Base-by-base conservation (phyloP, 1,140 invertebrate genomes). In the Drosophila arawakana region DNA sequence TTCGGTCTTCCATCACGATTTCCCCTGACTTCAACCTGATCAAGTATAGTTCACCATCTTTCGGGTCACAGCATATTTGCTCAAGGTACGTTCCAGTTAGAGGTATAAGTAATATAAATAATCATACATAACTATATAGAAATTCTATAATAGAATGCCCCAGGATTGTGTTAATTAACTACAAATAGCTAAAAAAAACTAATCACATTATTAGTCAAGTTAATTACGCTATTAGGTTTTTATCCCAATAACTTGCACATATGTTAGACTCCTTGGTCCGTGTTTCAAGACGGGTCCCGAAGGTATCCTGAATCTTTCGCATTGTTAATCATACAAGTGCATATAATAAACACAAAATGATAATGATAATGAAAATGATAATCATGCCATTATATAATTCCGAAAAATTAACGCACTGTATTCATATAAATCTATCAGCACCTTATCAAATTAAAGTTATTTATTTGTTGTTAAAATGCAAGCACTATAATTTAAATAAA, bases 241-340 rank as follows among this genome's bases (percentile, higher is more conserved):
- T 62, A 68, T 62, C 70, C 57, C 61, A 72, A 76, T 63, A 55
- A 72, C 73, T 97, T 94, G 96, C 96, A 94, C 93, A 95, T 94
- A 95, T 95, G 95, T 94, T 96, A 96, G 95, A 97, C 96, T 97
- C 96, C 96, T 97, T 97, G 96, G 96, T 97, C 96, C 96, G 96
- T 97, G 96, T 97, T 97, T 97, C 96, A 97, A 97, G 97, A 97
- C 96, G 96, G 96, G 66, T 69, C 60, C 94, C 94, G 94, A 94
- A 94, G 94, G 93, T 93, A 93, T 93, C 94, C 94, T 93, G 94
- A 94, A 92, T 78, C 70, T 77, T 73, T 74, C 63, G 68, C 70
- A 73, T 77, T 77, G 74, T 73, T 77, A 66, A 77, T 77, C 70
- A 60, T 74, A 68, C 65, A 37, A n/a, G n/a, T 68, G 63, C 52